Base-by-base conservation (phyloP, 2,113 vertebrate genomes). In the Odobenus rosmarus region DNA sequence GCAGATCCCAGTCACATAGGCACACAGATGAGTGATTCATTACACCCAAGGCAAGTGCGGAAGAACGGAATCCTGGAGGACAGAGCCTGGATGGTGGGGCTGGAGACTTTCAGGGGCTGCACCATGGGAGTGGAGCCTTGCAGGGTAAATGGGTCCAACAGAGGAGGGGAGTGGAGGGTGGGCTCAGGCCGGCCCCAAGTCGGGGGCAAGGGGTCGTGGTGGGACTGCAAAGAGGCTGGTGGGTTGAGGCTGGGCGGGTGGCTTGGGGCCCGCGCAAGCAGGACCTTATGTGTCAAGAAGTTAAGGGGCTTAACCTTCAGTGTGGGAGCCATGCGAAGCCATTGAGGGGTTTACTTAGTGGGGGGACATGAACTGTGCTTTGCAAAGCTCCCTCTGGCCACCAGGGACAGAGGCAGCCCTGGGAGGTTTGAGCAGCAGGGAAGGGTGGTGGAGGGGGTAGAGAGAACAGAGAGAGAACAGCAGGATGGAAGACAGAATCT, bases 321-420 rank as follows among this genome's bases (percentile, higher is more conserved):
- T 12, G n/a, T 14, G 24, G 79, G 49, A 69, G 33, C 86, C 49
- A 16, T 3, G 15, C 7, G 67, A 57, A 85, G 59, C 72, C 39
- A 26, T 2, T 5, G 61, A 79, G 26, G 15, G 67, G 42, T 69
- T 82, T 49, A 53, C 9, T 46, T 26, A 28, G 53, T 64, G 39
- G 4, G 82, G 16, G 21, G 59, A 84, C 51, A 26, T 55, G 90
- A 81, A 42, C 42, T 55, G 57, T 86, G 42, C 33, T 88, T 87
- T 93, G 67, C 84, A 81, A 87, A 67, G 16, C 76, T 90, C n/a
- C 31, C 42, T 88, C 24, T 71, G 36, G 46, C 46, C 87, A 23
- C 23, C 84, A 42, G 49, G 0, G 42, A 71, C 39, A 46, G 83
- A 81, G 28, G n/a, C 16, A 15, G 26, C 36, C 19, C n/a, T 28